Percentiles rank a stretch among this genome's conserved stretches.
These are phyloP conservation scores for Ryuthela nishihirai DNA, from an alignment of 2,888 invertebrate genomes.

Conservation along the genomic window DNA sequence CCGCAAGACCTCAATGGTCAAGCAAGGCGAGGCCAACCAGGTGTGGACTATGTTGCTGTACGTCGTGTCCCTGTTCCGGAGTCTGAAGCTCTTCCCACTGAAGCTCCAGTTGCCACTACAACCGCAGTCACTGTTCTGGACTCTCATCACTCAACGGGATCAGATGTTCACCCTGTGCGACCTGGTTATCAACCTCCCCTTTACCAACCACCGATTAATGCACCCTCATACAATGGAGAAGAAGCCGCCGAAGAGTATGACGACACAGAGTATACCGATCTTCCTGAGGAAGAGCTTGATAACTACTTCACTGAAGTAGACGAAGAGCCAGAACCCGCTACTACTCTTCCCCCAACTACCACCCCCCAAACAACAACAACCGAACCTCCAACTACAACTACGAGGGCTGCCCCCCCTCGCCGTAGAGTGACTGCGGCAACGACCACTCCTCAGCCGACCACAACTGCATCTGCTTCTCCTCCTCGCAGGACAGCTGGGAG, in stretches of 20 bases:
- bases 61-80: neutral
- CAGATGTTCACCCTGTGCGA: neutral
- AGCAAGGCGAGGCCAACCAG: neutral
- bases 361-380: conserved; percentile 2
- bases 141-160: neutral
- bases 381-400: neutral
- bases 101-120: neutral
- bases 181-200: conserved; percentile 2
- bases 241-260: conserved; percentile 6
- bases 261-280: too few species aligned
- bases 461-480: neutral
- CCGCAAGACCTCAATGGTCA: neutral
- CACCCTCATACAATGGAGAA: neutral
- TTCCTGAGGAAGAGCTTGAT: neutral
- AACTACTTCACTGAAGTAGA: neutral
- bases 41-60: neutral
- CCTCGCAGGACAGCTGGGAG: neutral
- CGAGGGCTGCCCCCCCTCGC: neutral
- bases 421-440: too few species aligned
- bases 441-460: conserved; percentile 5
- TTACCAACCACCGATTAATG: neutral
- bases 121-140: neutral
- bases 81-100: neutral
- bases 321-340: neutral
- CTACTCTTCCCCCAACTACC: neutral